Percentiles rank a stretch among this genome's conserved stretches.
Conservation (phyloP, 2,888 invertebrate species). For the Ethmia dodecea region DNA sequence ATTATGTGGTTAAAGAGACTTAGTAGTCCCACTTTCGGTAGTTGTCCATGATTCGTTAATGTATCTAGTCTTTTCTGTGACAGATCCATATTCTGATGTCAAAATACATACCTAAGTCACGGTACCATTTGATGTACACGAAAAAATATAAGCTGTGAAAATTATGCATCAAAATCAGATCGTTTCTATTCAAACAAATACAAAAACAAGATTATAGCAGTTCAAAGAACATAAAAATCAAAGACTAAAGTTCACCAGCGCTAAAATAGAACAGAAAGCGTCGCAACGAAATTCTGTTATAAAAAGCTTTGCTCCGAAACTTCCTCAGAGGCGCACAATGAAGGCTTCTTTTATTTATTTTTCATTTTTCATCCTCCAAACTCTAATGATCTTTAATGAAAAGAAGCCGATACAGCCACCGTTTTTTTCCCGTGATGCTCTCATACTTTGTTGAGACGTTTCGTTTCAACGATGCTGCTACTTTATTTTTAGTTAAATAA, state of each 20-base stretch:
- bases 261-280: constrained; percentile 14
- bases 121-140: no score
- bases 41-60: no score
- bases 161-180: no score
- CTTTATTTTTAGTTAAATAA: constrained; percentile 45
- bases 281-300: constrained; percentile 21
- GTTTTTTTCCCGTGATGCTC: constrained; percentile 32
- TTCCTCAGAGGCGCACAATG: constrained; percentile 38
- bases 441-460: constrained; percentile 35
- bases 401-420: constrained; percentile 52
- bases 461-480: constrained; percentile 41
- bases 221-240: no score
- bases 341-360: constrained; percentile 49
- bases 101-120: no score
- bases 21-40: no score
- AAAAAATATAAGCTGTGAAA: no score
- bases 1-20: no score
- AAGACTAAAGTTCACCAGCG: constrained; percentile 8
- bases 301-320: constrained; percentile 26
- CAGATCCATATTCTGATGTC: no score
- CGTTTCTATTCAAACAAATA: no score
- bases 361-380: constrained; percentile 57
- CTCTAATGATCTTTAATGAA: constrained; percentile 72
- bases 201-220: no score
- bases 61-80: no score